These are phyloP conservation scores for Chunga burmeisteri DNA, from an alignment of 2,113 vertebrate species.

Conservation along the genomic window DNA sequence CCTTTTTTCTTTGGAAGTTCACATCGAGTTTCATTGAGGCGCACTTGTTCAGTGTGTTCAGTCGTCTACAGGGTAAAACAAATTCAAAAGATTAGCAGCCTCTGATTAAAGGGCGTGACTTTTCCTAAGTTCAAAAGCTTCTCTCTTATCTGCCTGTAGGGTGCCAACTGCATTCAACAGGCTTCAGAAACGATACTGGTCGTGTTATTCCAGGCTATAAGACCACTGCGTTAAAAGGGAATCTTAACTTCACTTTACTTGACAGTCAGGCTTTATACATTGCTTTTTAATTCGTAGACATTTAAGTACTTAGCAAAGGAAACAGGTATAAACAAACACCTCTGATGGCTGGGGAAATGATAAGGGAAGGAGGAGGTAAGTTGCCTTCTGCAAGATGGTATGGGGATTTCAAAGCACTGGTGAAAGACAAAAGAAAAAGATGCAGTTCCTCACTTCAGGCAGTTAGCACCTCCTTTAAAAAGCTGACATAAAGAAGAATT, in stretches of 20 bases:
- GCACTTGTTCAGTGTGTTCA: slow-evolving; percentile 97
- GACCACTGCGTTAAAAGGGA: background rate
- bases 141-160: slow-evolving; percentile 11
- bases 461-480: background rate
- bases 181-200: background rate
- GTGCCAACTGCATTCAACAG: background rate
- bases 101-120: slow-evolving; percentile 22
- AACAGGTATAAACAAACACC: background rate
- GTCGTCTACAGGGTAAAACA: slow-evolving; percentile 84
- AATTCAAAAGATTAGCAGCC: slow-evolving; percentile 55
- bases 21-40: slow-evolving; percentile 99
- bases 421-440: background rate
- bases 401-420: background rate
- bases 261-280: background rate
- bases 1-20: slow-evolving; percentile 94
- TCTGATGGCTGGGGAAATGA: background rate
- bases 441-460: background rate
- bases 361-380: background rate
- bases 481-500: background rate
- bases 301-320: background rate
- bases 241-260: background rate
- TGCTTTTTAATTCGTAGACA: background rate
- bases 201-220: background rate
- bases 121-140: slow-evolving; percentile 18
- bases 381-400: background rate